These are phyloP conservation scores for Bombycilla garrulus DNA, from an alignment of 2,113 vertebrate species.

Conservation along the genomic window DNA sequence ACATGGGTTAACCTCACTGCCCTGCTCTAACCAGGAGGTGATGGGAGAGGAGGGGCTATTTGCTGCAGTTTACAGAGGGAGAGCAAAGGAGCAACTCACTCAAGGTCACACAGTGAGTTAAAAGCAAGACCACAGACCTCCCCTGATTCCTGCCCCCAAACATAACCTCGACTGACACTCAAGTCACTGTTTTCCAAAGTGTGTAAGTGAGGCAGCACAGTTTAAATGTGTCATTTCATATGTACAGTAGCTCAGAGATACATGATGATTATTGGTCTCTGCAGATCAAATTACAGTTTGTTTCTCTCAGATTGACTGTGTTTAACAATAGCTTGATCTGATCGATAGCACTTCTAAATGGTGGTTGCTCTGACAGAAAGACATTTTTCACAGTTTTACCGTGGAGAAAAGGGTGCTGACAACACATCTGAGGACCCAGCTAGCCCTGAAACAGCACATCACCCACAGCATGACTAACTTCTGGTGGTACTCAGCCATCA, in stretches of 20 bases:
- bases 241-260: not conserved
- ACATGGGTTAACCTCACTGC: not conserved
- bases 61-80: not conserved
- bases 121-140: conserved; percentile 19
- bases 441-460: not conserved
- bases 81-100: not conserved
- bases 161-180: not conserved
- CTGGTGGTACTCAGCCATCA: not conserved
- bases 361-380: not conserved
- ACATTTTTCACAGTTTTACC: not conserved
- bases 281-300: conserved; percentile 9
- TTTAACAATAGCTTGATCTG: not conserved
- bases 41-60: not conserved
- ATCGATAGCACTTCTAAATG: not conserved
- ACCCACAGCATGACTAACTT: not conserved
- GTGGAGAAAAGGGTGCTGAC: not conserved
- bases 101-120: conserved; percentile 37
- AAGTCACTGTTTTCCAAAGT: not conserved
- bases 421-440: not conserved
- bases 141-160: not conserved
- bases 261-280: conserved; percentile 10
- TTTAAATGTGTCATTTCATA: not conserved
- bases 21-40: not conserved
- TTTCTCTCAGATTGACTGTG: conserved; percentile 18
- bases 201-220: not conserved